Conservation (phyloP, 2,888 invertebrate genomes). For the Drosophila dives region DNA sequence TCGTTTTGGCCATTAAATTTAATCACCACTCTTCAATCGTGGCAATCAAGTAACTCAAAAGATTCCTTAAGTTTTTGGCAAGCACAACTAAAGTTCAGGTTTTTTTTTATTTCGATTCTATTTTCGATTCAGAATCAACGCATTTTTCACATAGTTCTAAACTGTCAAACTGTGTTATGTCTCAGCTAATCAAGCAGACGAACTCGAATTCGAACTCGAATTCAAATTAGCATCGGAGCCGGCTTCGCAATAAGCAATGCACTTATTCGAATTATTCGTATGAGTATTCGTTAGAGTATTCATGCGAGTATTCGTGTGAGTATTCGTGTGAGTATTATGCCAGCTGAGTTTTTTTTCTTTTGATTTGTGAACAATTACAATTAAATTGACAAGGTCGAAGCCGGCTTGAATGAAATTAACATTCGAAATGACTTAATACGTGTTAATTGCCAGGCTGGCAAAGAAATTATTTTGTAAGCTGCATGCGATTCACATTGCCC, state of each 20-base stretch:
- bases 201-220: conserved; percentile 19
- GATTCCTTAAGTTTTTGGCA: neutral
- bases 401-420: conserved; percentile 54
- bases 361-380: conserved; percentile 50
- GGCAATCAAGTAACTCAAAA: neutral
- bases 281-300: neutral
- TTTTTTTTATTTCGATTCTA: neutral
- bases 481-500: conserved; percentile 27
- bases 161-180: conserved; percentile 30
- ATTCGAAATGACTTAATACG: conserved; percentile 70
- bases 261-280: neutral
- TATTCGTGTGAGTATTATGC: neutral
- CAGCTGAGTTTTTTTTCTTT: neutral
- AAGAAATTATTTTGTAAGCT: conserved; percentile 7
- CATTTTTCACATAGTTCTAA: too few species aligned
- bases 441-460: conserved; percentile 52
- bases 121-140: too few species aligned
- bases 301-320: neutral
- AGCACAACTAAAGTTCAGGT: neutral
- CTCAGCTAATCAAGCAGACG: conserved; percentile 1
- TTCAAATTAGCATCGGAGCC: neutral
- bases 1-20: neutral
- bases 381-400: conserved; percentile 70
- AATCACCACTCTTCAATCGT: neutral
- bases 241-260: neutral